A percentile compares a stretch with the other conserved stretches of the same genome.
Evolutionary conservation across 2,888 invertebrate species (phyloP).

Genomic region (Ormyrus thymus): DNA sequence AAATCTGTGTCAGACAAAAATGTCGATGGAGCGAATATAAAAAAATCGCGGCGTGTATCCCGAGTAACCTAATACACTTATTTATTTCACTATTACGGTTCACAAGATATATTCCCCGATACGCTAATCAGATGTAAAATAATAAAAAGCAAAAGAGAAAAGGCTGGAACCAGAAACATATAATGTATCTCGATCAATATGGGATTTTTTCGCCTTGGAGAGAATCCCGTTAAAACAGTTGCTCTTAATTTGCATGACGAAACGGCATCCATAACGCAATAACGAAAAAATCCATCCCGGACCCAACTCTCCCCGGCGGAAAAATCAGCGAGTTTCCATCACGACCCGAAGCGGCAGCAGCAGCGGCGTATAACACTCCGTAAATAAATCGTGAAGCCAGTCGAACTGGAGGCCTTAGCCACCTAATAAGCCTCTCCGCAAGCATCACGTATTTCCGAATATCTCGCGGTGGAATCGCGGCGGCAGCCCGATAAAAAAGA

Average conservation of each 20-base stretch:
- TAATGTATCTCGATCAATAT: too few relatives aligned
- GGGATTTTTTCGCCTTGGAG: not conserved
- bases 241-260: constrained; percentile 20
- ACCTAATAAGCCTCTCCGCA: constrained; percentile 38
- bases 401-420: not conserved
- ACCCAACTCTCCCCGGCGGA: not conserved
- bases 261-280: constrained; percentile 6
- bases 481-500: not conserved
- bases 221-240: constrained; percentile 28
- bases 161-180: too few relatives aligned
- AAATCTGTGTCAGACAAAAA: too few relatives aligned
- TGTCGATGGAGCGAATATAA: too few relatives aligned
- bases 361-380: constrained; percentile 5
- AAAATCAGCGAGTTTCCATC: constrained; percentile 35
- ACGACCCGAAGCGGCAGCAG: constrained; percentile 15
- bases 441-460: constrained; percentile 38
- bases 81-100: too few relatives aligned
- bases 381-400: constrained; percentile 47
- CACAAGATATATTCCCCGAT: too few relatives aligned
- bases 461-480: constrained; percentile 32
- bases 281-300: not conserved
- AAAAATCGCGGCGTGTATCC: too few relatives aligned
- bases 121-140: too few relatives aligned
- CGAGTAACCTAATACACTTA: too few relatives aligned
- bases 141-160: too few relatives aligned